These are phyloP conservation scores for Trachymyrmex cornetzi DNA, from an alignment of 1,140 invertebrate species.

Conservation along the genomic window DNA sequence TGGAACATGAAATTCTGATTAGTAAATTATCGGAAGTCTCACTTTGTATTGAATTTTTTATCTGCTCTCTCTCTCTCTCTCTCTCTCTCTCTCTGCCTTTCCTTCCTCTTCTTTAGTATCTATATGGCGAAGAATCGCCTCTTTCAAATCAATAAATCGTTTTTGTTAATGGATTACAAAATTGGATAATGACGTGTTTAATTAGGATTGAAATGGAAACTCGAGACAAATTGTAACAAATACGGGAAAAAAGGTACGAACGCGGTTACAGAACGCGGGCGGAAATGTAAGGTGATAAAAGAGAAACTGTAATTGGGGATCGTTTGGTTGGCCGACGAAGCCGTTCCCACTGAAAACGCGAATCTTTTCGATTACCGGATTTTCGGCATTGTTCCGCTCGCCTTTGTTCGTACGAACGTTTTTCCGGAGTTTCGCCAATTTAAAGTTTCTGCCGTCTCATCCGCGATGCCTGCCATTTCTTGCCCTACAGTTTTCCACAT, in stretches of 20 bases:
- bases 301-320: constrained; percentile 51
- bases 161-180: not conserved
- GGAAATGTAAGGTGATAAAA: constrained; percentile 43
- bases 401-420: constrained; percentile 71
- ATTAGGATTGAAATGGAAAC: constrained; percentile 10
- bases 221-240: constrained; percentile 18
- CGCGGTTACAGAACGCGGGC: not conserved
- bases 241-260: not conserved
- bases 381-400: constrained; percentile 60
- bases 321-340: constrained; percentile 28
- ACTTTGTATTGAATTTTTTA: not conserved
- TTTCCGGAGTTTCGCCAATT: constrained; percentile 70
- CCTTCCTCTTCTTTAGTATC: not conserved
- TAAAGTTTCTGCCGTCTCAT: constrained; percentile 66
- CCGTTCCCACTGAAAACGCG: constrained; percentile 39
- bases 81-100: no score
- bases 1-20: not conserved
- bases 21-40: constrained; percentile 4
- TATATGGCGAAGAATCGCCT: not conserved
- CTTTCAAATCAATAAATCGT: not conserved
- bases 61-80: no score
- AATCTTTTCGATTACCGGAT: constrained; percentile 58
- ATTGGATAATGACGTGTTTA: constrained; percentile 7
- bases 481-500: constrained; percentile 54
- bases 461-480: constrained; percentile 54